Conservation (phyloP, 2,888 invertebrate genomes). For the Deilephila elpenor region DNA sequence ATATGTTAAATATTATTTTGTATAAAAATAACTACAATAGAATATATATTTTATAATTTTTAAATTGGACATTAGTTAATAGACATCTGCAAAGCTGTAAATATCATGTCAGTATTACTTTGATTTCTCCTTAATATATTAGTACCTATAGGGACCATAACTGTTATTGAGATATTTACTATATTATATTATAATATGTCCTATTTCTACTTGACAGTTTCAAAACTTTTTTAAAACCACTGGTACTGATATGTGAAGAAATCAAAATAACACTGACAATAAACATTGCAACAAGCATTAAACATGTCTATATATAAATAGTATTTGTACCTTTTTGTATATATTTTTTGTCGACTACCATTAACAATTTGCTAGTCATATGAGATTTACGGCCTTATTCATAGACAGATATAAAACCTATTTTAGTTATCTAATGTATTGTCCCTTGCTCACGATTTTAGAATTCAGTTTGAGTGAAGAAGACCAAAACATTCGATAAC, state of each 20-base stretch:
- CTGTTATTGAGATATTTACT: too few species aligned
- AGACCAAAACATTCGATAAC: too few species aligned
- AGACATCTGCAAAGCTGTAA: slow-evolving; percentile 21
- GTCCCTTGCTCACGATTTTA: too few species aligned
- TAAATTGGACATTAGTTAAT: neutral
- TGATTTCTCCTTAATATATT: neutral
- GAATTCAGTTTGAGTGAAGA: too few species aligned
- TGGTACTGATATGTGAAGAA: neutral
- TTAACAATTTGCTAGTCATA: too few species aligned
- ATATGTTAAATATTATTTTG: slow-evolving; percentile 14
- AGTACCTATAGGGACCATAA: too few species aligned
- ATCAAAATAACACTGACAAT: neutral
- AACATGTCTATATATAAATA: neutral
- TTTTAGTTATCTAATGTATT: too few species aligned
- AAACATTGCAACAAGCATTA: slow-evolving; percentile 1
- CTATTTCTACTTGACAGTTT: too few species aligned
- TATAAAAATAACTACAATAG: slow-evolving; percentile 10
- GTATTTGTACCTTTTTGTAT: neutral
- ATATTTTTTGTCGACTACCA: too few species aligned
- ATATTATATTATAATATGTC: too few species aligned
- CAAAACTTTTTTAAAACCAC: neutral
- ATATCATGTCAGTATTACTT: slow-evolving; percentile 7
- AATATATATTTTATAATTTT: neutral
- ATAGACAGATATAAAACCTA: too few species aligned
- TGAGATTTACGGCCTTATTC: too few species aligned